A percentile compares a stretch with the other conserved stretches of the same genome.
Conservation (phyloP, 2,888 invertebrate species). For the Pinctada fucata region DNA sequence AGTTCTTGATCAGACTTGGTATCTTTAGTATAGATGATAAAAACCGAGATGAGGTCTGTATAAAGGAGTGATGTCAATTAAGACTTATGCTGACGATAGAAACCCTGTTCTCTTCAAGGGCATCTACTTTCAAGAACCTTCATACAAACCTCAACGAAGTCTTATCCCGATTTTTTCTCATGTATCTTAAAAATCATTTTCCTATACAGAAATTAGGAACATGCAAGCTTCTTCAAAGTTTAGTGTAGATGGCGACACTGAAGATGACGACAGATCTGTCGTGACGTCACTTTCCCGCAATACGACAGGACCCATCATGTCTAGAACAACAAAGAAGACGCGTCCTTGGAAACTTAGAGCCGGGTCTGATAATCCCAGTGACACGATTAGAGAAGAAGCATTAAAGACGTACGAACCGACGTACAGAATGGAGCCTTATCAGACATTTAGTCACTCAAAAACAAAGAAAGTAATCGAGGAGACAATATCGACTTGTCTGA, state of each 20-base stretch:
- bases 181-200: no score
- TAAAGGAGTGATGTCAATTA: no score
- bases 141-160: no score
- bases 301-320: neutral
- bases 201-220: no score
- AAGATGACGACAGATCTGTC: slow-evolving; percentile 5
- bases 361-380: neutral
- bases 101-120: no score
- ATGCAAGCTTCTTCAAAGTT: neutral
- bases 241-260: neutral
- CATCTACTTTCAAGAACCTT: no score
- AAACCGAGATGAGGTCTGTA: no score
- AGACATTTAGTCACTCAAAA: slow-evolving; percentile 47
- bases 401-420: slow-evolving; percentile 49
- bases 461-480: slow-evolving; percentile 46
- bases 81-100: no score
- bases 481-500: slow-evolving; percentile 47
- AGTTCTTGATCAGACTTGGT: no score
- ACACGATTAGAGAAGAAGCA: slow-evolving; percentile 1
- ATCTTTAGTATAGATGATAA: no score
- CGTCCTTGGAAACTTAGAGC: slow-evolving; percentile 2
- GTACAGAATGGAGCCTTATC: slow-evolving; percentile 58
- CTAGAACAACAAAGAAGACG: neutral
- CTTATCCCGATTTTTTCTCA: no score
- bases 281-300: neutral